Evolutionary conservation across 2,888 invertebrate genomes (phyloP).

Genomic region (Eupithecia insigniata): DNA sequence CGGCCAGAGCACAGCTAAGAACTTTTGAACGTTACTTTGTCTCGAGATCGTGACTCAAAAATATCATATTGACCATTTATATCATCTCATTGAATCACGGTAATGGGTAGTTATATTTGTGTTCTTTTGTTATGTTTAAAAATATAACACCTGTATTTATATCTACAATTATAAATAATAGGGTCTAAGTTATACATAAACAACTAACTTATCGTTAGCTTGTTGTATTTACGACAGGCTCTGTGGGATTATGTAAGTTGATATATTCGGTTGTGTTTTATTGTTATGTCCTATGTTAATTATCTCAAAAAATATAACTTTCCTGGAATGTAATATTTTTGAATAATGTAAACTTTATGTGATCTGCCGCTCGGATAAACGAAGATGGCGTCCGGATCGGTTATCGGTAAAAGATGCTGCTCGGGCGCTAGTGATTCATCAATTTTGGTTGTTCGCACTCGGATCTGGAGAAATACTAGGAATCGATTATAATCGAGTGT

Average conservation of each 20-base stretch:
- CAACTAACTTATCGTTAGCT: slow-evolving; percentile 20
- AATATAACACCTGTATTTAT: slow-evolving; percentile 40
- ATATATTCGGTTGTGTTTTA: not conserved
- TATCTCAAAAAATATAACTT: not conserved
- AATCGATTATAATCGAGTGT: slow-evolving; percentile 22
- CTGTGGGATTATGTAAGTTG: not conserved
- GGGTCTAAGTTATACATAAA: not conserved
- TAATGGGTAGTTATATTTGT: slow-evolving; percentile 41
- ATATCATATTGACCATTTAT: slow-evolving; percentile 56
- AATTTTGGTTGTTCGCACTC: slow-evolving; percentile 64
- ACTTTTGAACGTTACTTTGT: slow-evolving; percentile 67
- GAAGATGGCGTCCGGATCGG: slow-evolving; percentile 71
- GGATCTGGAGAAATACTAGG: slow-evolving; percentile 46
- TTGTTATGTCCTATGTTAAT: not conserved
- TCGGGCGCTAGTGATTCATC: slow-evolving; percentile 60
- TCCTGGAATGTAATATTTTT: not conserved
- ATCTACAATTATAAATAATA: slow-evolving; percentile 15
- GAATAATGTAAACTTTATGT: slow-evolving; percentile 1
- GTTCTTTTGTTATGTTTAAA: slow-evolving; percentile 30
- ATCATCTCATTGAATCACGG: slow-evolving; percentile 52
- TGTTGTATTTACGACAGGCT: slow-evolving; percentile 12
- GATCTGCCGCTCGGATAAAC: slow-evolving; percentile 57
- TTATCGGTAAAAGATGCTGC: slow-evolving; percentile 63
- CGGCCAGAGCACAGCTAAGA: slow-evolving; percentile 73
- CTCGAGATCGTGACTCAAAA: slow-evolving; percentile 68